Evolutionary conservation across 2,888 invertebrate genomes (phyloP).

Genomic region (Drosophila pseudotalamancana): DNA sequence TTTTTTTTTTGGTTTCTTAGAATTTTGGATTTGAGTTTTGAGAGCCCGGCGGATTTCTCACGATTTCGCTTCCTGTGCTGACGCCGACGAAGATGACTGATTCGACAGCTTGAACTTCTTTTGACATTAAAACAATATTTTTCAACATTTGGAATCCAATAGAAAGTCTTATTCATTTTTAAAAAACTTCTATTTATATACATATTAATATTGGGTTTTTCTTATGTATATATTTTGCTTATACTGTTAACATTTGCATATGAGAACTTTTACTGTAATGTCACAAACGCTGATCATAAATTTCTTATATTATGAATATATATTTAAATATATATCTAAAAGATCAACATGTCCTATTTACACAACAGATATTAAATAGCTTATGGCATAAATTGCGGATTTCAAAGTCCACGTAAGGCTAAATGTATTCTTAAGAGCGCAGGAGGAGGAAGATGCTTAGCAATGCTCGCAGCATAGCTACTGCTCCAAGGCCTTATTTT

Average conservation of each 20-base stretch:
- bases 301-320: background rate
- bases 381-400: conserved; percentile 40
- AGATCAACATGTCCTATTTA: conserved; percentile 48
- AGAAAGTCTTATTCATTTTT: too few relatives aligned
- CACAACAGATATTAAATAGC: conserved; percentile 22
- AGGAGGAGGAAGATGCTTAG: background rate
- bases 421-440: conserved; percentile 25
- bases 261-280: too few relatives aligned
- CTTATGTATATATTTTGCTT: too few relatives aligned
- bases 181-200: too few relatives aligned
- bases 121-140: too few relatives aligned
- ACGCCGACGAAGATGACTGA: too few relatives aligned
- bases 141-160: too few relatives aligned
- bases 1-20: conserved; percentile 15
- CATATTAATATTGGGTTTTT: too few relatives aligned
- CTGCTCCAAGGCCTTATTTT: conserved; percentile 21
- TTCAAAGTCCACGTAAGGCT: conserved; percentile 11
- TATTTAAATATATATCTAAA: conserved; percentile 20
- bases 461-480: background rate
- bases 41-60: conserved; percentile 27
- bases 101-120: too few relatives aligned
- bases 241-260: too few relatives aligned
- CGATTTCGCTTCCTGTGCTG: conserved; percentile 47
- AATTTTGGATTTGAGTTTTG: conserved; percentile 28
- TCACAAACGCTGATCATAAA: background rate